Conservation (phyloP, 1,140 invertebrate species). For the Saccostrea cuccullata region DNA sequence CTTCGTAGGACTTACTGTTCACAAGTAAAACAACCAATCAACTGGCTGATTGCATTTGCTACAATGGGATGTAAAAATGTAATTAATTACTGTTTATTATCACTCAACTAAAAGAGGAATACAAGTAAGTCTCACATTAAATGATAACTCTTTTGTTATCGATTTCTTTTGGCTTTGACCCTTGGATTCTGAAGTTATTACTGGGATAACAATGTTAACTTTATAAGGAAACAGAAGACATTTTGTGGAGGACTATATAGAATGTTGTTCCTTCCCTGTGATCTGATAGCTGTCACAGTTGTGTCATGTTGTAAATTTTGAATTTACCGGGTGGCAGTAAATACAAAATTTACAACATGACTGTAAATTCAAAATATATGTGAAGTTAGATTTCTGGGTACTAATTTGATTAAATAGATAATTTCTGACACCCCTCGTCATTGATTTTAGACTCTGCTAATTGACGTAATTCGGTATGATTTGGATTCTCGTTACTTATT, state of each 20-base stretch:
- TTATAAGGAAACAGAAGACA: neutral
- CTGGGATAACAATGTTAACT: neutral
- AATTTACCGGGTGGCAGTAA: no score
- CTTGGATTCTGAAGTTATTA: neutral
- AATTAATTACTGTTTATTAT: conserved; percentile 5
- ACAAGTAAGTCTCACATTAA: neutral
- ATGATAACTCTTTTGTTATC: neutral
- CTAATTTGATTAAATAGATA: neutral
- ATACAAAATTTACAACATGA: no score
- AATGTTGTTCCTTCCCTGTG: neutral
- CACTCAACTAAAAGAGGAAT: neutral
- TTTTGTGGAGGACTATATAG: neutral
- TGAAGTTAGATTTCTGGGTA: neutral
- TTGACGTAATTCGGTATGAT: conserved; percentile 33
- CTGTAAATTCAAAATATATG: no score
- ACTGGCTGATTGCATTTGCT: neutral
- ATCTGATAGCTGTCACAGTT: neutral
- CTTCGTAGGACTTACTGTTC: neutral
- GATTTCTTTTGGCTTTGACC: neutral
- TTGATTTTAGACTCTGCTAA: neutral
- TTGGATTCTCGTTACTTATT: conserved; percentile 28
- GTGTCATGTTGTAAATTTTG: no score
- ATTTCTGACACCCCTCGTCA: neutral
- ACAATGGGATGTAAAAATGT: conserved; percentile 8
- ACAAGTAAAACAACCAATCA: neutral